phyloP scores from a whole-genome alignment of 2,797 vertebrate species.

The Cetoscarus ocellatus region DNA sequence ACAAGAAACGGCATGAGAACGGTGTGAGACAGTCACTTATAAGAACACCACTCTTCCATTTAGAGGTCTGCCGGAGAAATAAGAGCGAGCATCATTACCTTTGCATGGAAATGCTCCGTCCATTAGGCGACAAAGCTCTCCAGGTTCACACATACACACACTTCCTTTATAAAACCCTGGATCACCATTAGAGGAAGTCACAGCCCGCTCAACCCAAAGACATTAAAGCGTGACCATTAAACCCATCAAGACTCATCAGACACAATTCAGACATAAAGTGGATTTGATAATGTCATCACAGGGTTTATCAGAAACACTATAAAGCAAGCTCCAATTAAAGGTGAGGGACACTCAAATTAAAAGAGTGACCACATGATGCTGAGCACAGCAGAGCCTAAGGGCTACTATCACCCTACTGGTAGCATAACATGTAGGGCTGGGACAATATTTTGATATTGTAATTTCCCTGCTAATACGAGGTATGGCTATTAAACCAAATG shows the following conservation, averaged over 20 bases:
- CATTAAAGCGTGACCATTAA: slow-evolving; percentile 65
- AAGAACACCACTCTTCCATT: slow-evolving; percentile 72
- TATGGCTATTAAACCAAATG: no score
- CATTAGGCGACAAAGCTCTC: slow-evolving; percentile 46
- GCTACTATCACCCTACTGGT: slow-evolving; percentile 11
- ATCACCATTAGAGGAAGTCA: slow-evolving; percentile 55
- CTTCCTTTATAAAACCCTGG: slow-evolving; percentile 45
- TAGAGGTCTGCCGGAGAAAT: slow-evolving; percentile 49
- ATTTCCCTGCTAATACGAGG: no score
- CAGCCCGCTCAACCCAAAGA: slow-evolving; percentile 46
- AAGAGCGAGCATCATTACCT: slow-evolving; percentile 57
- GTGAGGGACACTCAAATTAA: slow-evolving; percentile 44
- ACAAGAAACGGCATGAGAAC: slow-evolving; percentile 45
- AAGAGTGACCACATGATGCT: slow-evolving; percentile 11
- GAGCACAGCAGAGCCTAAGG: slow-evolving; percentile 5
- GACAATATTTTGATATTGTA: no score
- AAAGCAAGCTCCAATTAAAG: slow-evolving; percentile 57
- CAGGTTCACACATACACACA: slow-evolving; percentile 6
- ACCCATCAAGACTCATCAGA: slow-evolving; percentile 59
- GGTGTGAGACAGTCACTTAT: slow-evolving; percentile 45
- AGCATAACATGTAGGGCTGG: neutral
- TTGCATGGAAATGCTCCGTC: slow-evolving; percentile 60
- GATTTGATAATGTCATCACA: slow-evolving; percentile 56
- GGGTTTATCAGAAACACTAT: slow-evolving; percentile 53
- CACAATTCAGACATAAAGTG: slow-evolving; percentile 60